Evolutionary conservation across 2,113 vertebrate species (phyloP).

Genomic region (Trinectes maculatus): DNA sequence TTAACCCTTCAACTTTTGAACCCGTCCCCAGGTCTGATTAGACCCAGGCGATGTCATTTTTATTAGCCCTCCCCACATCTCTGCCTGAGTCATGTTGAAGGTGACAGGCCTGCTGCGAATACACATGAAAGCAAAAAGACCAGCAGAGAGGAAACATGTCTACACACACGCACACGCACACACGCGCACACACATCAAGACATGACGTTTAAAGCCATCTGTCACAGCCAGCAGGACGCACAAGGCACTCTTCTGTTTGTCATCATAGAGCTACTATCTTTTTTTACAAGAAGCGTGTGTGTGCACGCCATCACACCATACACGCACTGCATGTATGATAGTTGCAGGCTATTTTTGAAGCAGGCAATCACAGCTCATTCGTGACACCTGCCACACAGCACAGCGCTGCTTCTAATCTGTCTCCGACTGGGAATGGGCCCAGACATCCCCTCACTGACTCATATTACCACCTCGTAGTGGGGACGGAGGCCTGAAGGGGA

Average conservation of each 20-base stretch:
- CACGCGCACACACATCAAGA: slow-evolving; percentile 31
- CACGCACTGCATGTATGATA: background rate
- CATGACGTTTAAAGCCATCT: slow-evolving; percentile 62
- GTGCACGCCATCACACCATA: background rate
- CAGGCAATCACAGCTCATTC: slow-evolving; percentile 38
- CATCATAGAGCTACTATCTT: slow-evolving; percentile 38
- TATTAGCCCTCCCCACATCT: slow-evolving; percentile 19
- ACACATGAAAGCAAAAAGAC: slow-evolving; percentile 24
- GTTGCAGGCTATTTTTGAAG: slow-evolving; percentile 44
- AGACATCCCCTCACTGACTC: slow-evolving; percentile 41
- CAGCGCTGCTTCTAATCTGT: slow-evolving; percentile 32
- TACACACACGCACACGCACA: slow-evolving; percentile 22
- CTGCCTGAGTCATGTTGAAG: slow-evolving; percentile 51
- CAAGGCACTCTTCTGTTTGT: slow-evolving; percentile 24
- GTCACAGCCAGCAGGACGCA: slow-evolving; percentile 47
- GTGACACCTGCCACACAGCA: slow-evolving; percentile 25
- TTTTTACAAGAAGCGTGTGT: slow-evolving; percentile 7
- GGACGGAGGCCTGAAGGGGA: background rate
- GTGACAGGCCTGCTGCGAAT: slow-evolving; percentile 37
- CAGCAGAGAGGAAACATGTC: slow-evolving; percentile 36
- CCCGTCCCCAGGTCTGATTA: slow-evolving; percentile 28
- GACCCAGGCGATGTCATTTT: slow-evolving; percentile 25
- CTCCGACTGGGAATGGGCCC: slow-evolving; percentile 20
- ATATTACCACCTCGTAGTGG: slow-evolving; percentile 10
- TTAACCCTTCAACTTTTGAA: slow-evolving; percentile 47